phyloP scores from a whole-genome alignment of 2,113 vertebrate genomes.

The Myotis davidii region DNA sequence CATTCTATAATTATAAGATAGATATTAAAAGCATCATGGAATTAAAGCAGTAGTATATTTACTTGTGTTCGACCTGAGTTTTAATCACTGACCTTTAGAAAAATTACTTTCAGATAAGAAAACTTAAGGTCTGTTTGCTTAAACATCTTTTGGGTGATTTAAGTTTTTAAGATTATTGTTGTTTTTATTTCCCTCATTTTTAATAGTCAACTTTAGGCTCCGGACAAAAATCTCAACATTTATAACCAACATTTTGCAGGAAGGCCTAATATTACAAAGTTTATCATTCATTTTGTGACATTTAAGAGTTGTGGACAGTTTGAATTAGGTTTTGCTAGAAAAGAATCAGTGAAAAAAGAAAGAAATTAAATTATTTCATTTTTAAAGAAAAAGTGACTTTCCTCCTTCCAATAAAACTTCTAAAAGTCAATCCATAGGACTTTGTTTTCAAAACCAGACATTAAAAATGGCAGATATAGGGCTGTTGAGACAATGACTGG shows the following conservation, averaged over 20 bases:
- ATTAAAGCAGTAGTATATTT: neutral
- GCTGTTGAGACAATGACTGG: neutral
- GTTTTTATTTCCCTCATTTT: neutral
- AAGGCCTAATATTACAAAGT: neutral
- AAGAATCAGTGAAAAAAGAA: neutral
- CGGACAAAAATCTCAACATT: conserved; percentile 42
- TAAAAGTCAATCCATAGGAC: conserved; percentile 27
- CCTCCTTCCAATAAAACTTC: conserved; percentile 45
- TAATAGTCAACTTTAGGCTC: neutral
- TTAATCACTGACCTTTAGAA: neutral
- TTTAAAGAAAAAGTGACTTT: conserved; percentile 29
- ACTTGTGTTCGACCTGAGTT: neutral
- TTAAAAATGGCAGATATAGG: conserved; percentile 27
- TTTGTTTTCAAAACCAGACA: conserved; percentile 51
- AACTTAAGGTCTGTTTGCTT: neutral
- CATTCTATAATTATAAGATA: neutral
- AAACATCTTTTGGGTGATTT: neutral
- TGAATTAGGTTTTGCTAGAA: conserved; percentile 48
- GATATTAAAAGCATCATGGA: neutral
- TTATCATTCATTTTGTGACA: conserved; percentile 20
- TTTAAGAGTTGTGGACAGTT: conserved; percentile 33
- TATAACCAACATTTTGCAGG: neutral
- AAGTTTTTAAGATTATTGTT: neutral
- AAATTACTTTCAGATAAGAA: neutral
- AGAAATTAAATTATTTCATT: neutral